A percentile compares a stretch with the other conserved stretches of the same genome.
Evolutionary conservation across 2,113 vertebrate genomes (phyloP).

Genomic region (Gasterosteus nipponicus): DNA sequence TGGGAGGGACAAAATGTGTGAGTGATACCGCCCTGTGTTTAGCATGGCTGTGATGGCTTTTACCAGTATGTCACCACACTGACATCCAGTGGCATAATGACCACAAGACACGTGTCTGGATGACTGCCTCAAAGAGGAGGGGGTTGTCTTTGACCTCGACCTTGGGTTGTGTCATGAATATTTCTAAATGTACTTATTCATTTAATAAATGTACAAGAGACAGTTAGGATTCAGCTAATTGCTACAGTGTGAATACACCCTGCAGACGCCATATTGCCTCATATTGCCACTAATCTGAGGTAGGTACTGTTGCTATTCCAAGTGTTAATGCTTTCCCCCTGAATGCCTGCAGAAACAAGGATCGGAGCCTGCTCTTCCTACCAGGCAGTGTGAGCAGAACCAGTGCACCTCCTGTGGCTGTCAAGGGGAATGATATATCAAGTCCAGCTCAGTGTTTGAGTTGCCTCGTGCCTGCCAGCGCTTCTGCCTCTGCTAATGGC

Average conservation of each 20-base stretch:
- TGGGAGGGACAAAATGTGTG: not conserved
- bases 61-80: slow-evolving; percentile 53
- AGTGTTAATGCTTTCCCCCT: slow-evolving; percentile 52
- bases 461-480: slow-evolving; percentile 8
- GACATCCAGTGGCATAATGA: slow-evolving; percentile 72
- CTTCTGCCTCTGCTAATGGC: slow-evolving; percentile 7
- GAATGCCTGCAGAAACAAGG: slow-evolving; percentile 69
- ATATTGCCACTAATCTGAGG: slow-evolving; percentile 45
- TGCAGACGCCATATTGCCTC: slow-evolving; percentile 18
- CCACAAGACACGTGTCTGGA: slow-evolving; percentile 29
- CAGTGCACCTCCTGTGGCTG: slow-evolving; percentile 76
- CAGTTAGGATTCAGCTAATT: slow-evolving; percentile 4
- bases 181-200: not conserved
- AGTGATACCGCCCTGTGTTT: not conserved
- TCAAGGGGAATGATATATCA: slow-evolving; percentile 60
- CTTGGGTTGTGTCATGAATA: slow-evolving; percentile 25
- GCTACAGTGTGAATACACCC: not conserved
- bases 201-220: not conserved
- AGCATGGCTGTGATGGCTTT: slow-evolving; percentile 10
- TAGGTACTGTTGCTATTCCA: slow-evolving; percentile 43
- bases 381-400: slow-evolving; percentile 55
- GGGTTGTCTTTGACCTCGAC: slow-evolving; percentile 60
- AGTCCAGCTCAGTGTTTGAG: slow-evolving; percentile 5
- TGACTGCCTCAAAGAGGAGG: slow-evolving; percentile 15
- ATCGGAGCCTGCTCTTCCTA: slow-evolving; percentile 32